These are phyloP conservation scores for Taxidea taxus DNA, from an alignment of 2,113 vertebrate genomes.

Conservation along the genomic window DNA sequence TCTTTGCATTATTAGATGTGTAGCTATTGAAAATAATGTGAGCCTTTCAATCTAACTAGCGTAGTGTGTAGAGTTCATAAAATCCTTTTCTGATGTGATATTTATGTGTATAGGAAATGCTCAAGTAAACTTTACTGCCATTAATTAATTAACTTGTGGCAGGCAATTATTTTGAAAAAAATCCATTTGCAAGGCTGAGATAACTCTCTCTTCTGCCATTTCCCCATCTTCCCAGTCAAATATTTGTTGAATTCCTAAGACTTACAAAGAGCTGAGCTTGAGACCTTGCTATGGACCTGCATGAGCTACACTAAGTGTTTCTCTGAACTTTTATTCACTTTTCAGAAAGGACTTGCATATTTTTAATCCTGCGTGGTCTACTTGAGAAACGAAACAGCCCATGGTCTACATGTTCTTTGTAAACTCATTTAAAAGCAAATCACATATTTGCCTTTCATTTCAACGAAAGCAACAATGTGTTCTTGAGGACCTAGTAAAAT, in stretches of 20 bases:
- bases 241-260: background rate
- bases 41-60: background rate
- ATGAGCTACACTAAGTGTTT: background rate
- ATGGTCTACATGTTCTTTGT: background rate
- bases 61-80: background rate
- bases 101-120: background rate
- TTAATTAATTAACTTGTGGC: background rate
- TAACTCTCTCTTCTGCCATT: background rate
- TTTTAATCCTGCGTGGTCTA: background rate
- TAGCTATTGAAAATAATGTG: background rate
- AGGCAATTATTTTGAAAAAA: background rate
- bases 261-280: background rate
- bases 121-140: background rate
- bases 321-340: background rate
- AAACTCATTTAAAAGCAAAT: background rate
- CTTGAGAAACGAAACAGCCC: background rate
- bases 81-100: background rate
- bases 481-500: background rate
- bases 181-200: background rate
- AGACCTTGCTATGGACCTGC: background rate
- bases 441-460: background rate
- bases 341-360: background rate
- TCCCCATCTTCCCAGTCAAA: background rate
- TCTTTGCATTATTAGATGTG: background rate
- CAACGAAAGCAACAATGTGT: background rate